Conservation (phyloP, 2,113 vertebrate genomes). For the Okapia johnstoni region DNA sequence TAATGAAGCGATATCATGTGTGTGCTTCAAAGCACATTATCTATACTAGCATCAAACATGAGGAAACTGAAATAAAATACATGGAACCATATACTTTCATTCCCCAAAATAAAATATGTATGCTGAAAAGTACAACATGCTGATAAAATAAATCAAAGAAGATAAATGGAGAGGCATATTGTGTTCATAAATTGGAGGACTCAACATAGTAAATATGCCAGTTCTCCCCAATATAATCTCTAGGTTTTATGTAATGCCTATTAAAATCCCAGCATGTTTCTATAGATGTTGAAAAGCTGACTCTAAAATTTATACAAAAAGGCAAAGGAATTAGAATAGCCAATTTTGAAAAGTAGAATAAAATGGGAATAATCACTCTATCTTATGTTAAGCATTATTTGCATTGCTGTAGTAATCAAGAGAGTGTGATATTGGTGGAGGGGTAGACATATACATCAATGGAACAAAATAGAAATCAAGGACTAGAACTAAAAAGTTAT, state of each 20-base stretch:
- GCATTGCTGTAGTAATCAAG: background rate
- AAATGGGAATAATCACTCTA: background rate
- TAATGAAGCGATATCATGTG: background rate
- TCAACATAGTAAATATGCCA: background rate
- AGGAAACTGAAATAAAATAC: background rate
- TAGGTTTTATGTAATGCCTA: background rate
- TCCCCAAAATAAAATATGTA: background rate
- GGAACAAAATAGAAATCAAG: background rate
- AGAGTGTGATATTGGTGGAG: background rate
- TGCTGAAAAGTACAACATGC: background rate
- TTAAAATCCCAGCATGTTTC: background rate
- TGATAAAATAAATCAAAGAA: background rate
- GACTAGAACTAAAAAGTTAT: background rate
- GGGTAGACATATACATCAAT: background rate
- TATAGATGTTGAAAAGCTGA: background rate
- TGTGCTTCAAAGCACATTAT: constrained; percentile 1
- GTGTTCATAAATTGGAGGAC: background rate
- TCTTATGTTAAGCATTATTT: background rate
- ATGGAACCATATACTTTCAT: background rate
- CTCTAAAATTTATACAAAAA: background rate
- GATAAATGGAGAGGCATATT: background rate
- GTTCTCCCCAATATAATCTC: background rate
- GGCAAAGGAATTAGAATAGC: background rate
- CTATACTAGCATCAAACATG: background rate
- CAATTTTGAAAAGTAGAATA: background rate